These are phyloP conservation scores for Pecten maximus DNA, from an alignment of 2,888 invertebrate genomes.

Conservation along the genomic window DNA sequence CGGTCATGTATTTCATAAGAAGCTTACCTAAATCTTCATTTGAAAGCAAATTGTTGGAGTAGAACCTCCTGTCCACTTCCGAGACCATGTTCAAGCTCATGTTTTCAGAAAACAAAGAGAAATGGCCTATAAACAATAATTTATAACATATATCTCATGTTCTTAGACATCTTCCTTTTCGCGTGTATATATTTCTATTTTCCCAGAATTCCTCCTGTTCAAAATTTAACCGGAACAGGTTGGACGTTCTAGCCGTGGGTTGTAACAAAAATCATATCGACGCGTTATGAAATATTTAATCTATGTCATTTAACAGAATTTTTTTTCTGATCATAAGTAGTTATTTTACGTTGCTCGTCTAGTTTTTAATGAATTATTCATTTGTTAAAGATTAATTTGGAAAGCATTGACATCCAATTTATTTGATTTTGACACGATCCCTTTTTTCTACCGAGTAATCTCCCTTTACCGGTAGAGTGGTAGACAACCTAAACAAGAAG, in stretches of 20 bases:
- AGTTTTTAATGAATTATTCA: no score
- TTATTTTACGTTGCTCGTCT: no score
- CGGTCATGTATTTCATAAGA: not conserved
- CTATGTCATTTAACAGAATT: no score
- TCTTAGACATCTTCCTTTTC: not conserved
- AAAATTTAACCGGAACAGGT: not conserved
- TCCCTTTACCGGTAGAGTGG: not conserved
- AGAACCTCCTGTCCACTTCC: constrained; percentile 73
- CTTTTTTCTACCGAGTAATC: not conserved
- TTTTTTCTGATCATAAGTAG: not conserved
- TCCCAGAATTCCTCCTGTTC: not conserved
- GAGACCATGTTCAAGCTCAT: constrained; percentile 69
- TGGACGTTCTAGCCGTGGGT: not conserved
- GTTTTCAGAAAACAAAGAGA: not conserved
- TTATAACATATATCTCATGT: no score
- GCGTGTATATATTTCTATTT: not conserved
- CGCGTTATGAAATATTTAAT: not conserved
- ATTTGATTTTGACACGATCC: not conserved
- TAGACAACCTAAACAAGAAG: not conserved
- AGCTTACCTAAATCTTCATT: constrained; percentile 71
- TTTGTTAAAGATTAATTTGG: no score
- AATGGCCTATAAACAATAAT: not conserved
- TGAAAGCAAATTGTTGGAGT: constrained; percentile 70
- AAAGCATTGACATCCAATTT: not conserved
- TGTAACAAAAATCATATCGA: not conserved